Conservation (phyloP, 2,113 vertebrate species). For the Hemichromis elongatus region DNA sequence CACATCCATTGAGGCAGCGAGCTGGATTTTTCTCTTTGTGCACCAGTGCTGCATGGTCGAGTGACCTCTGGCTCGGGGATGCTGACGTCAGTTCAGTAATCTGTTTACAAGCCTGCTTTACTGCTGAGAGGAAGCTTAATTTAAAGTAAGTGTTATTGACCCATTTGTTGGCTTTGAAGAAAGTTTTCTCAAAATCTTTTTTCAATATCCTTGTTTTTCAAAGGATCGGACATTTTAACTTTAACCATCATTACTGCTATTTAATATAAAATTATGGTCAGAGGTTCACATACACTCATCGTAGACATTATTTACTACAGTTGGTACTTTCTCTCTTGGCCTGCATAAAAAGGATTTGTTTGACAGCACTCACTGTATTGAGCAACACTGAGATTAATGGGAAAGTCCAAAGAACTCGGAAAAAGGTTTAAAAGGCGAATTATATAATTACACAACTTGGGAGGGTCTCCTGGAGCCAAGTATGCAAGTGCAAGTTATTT, state of each 20-base stretch:
- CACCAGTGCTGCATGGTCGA: slow-evolving; percentile 8
- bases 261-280: not conserved
- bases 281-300: not conserved
- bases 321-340: not conserved
- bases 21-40: slow-evolving; percentile 54
- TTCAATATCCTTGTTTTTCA: not conserved
- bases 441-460: not conserved
- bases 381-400: not conserved
- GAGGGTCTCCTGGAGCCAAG: not conserved
- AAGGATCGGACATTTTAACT: not conserved
- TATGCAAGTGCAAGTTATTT: not conserved
- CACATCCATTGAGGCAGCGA: slow-evolving; percentile 32
- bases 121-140: not conserved
- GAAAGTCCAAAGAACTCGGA: not conserved
- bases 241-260: not conserved
- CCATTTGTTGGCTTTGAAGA: not conserved
- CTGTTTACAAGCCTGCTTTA: slow-evolving; percentile 17
- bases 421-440: fast-evolving
- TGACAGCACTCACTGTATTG: not conserved
- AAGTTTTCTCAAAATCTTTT: not conserved
- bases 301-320: not conserved
- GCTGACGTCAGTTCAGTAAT: slow-evolving; percentile 14
- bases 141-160: not conserved
- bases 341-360: not conserved
- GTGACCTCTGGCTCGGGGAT: not conserved